These are phyloP conservation scores for Galerucella nymphaeae DNA, from an alignment of 2,888 invertebrate genomes.

Conservation along the genomic window DNA sequence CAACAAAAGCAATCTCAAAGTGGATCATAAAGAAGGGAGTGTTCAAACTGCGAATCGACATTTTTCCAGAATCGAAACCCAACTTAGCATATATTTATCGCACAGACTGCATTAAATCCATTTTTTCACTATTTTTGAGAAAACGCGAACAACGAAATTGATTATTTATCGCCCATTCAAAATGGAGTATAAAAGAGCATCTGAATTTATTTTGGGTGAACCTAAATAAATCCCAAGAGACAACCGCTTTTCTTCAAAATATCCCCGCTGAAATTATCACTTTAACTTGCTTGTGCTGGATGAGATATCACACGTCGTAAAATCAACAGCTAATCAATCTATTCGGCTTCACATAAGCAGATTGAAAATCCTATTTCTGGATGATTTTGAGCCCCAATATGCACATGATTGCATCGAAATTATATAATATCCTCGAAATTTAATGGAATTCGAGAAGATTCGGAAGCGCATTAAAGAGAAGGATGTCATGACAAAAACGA, in stretches of 20 bases:
- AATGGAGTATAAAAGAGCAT: slow-evolving; percentile 2
- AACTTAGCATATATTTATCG: too few relatives aligned
- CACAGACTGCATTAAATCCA: too few relatives aligned
- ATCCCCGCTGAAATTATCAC: slow-evolving; percentile 25
- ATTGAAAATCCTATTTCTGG: slow-evolving; percentile 34
- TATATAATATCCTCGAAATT: slow-evolving; percentile 27
- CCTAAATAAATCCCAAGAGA: slow-evolving; percentile 24
- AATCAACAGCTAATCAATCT: slow-evolving; percentile 34
- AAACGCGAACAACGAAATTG: not conserved
- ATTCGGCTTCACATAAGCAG: slow-evolving; percentile 34
- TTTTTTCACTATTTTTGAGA: not conserved
- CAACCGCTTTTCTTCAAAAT: slow-evolving; percentile 20
- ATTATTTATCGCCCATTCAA: slow-evolving; percentile 1
- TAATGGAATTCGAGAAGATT: slow-evolving; percentile 24
- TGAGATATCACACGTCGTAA: slow-evolving; percentile 24
- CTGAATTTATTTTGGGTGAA: slow-evolving; percentile 22
- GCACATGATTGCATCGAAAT: slow-evolving; percentile 29
- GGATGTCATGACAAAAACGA: not conserved
- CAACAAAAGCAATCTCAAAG: too few relatives aligned
- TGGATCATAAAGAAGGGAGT: too few relatives aligned
- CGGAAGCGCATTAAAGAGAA: not conserved
- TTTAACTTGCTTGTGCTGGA: slow-evolving; percentile 24
- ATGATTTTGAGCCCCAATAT: slow-evolving; percentile 30
- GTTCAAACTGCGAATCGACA: too few relatives aligned
- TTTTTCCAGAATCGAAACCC: too few relatives aligned